Evolutionary conservation across 2,797 vertebrate genomes (phyloP).

Genomic region (Sandelia bainsii): DNA sequence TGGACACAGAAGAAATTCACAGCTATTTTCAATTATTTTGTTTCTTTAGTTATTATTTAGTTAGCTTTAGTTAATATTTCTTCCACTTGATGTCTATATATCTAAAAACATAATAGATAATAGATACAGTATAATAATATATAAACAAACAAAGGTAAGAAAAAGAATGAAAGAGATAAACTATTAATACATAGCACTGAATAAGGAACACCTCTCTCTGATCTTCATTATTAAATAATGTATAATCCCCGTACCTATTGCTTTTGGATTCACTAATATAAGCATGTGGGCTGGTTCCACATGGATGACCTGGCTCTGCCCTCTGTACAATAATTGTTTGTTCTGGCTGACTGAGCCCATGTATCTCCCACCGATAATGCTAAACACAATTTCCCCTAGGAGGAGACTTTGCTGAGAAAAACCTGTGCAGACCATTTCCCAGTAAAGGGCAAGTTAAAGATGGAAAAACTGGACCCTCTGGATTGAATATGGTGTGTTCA

Average conservation of each 20-base stretch:
- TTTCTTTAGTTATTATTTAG: not conserved
- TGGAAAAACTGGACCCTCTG: conserved; percentile 29
- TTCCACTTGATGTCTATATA: not conserved
- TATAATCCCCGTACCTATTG: conserved; percentile 72
- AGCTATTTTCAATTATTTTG: conserved; percentile 6
- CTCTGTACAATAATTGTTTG: conserved; percentile 81
- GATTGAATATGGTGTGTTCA: conserved; percentile 40
- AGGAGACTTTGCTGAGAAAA: conserved; percentile 65
- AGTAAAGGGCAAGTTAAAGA: conserved; percentile 73
- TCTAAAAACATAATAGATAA: not conserved
- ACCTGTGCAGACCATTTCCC: conserved; percentile 66
- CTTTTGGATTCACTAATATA: conserved; percentile 64
- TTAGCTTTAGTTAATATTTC: too few relatives aligned
- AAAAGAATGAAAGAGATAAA: conserved; percentile 55
- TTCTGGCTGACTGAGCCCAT: conserved; percentile 72
- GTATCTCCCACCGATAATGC: conserved; percentile 78
- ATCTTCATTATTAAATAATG: conserved; percentile 77
- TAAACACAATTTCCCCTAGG: conserved; percentile 79
- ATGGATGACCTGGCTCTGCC: conserved; percentile 65
- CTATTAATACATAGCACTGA: conserved; percentile 63
- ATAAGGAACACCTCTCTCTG: conserved; percentile 53
- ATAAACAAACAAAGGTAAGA: conserved; percentile 17
- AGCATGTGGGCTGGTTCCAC: conserved; percentile 60
- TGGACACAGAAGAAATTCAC: not conserved
- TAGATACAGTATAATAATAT: conserved; percentile 17